Conservation (phyloP, 2,888 invertebrate species). For the Glyphotaelius pellucidus region DNA sequence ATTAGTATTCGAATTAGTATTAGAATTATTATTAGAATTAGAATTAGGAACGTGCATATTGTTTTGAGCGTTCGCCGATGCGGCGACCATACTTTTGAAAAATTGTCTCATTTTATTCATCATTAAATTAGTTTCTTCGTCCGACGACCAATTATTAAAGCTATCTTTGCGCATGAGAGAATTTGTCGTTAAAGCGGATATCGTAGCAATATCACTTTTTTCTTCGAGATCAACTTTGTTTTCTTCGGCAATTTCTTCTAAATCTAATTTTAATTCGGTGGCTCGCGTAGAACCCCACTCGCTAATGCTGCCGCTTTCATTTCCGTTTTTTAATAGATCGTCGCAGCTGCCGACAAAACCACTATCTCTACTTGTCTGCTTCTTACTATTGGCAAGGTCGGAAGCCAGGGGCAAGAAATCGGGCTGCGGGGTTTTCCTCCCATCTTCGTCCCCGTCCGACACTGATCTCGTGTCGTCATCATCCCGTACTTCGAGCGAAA, state of each 20-base stretch:
- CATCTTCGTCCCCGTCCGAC: slow-evolving; percentile 82
- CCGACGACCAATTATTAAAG: slow-evolving; percentile 96
- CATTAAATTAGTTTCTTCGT: slow-evolving; percentile 96
- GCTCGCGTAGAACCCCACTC: slow-evolving; percentile 67
- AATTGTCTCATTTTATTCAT: slow-evolving; percentile 96
- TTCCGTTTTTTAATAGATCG: slow-evolving; percentile 85
- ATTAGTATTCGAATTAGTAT: background rate
- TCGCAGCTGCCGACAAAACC: slow-evolving; percentile 94
- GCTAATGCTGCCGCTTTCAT: slow-evolving; percentile 70
- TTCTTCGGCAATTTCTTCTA: slow-evolving; percentile 80
- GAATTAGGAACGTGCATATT: slow-evolving; percentile 71
- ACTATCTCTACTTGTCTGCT: slow-evolving; percentile 91
- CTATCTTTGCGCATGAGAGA: slow-evolving; percentile 90
- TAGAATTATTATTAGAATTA: slow-evolving; percentile 70
- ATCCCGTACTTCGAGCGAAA: slow-evolving; percentile 80
- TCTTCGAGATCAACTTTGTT: slow-evolving; percentile 78
- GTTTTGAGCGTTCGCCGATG: slow-evolving; percentile 74
- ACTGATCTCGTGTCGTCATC: slow-evolving; percentile 79
- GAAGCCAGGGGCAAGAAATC: slow-evolving; percentile 79
- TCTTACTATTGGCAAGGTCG: slow-evolving; percentile 81
- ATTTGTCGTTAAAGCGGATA: slow-evolving; percentile 75
- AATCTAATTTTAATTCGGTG: slow-evolving; percentile 76
- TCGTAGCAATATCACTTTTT: slow-evolving; percentile 76
- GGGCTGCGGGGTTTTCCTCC: slow-evolving; percentile 83
- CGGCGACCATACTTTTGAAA: slow-evolving; percentile 93